A percentile compares a stretch with the other conserved stretches of the same genome.
These are phyloP conservation scores for Oasisia sp. DNA, from an alignment of 2,888 invertebrate species.

Conservation along the genomic window DNA sequence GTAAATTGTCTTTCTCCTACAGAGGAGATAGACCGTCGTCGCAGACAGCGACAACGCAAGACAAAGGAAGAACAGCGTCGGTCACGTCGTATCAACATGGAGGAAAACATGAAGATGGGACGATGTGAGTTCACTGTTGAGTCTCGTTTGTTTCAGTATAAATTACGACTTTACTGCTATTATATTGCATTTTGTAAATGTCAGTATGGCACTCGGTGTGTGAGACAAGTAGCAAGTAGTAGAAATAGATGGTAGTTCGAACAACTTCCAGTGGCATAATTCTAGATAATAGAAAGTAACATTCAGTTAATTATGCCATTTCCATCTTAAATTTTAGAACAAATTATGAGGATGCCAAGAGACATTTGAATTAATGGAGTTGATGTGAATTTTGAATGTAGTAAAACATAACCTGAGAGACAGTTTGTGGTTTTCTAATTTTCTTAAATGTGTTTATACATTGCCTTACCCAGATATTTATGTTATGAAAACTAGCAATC, in stretches of 20 bases:
- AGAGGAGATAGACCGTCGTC: slow-evolving; percentile 81
- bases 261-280: background rate
- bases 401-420: background rate
- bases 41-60: slow-evolving; percentile 76
- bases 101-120: slow-evolving; percentile 79
- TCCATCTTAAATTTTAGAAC: background rate
- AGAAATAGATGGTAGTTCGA: background rate
- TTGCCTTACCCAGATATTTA: background rate
- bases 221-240: background rate
- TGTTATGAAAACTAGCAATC: background rate
- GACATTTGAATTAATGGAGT: background rate
- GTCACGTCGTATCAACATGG: slow-evolving; percentile 79
- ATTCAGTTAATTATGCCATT: background rate
- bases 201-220: background rate
- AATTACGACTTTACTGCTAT: background rate
- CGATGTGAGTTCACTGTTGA: slow-evolving; percentile 48
- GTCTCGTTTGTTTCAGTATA: background rate
- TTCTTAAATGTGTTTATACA: background rate
- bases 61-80: slow-evolving; percentile 82
- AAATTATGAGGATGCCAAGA: background rate
- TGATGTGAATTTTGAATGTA: background rate
- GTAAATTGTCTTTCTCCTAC: slow-evolving; percentile 35
- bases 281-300: background rate
- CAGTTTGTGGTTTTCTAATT: background rate
- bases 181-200: background rate